Conservation (phyloP, 2,797 vertebrate species). For the Onychomys arenicola region DNA sequence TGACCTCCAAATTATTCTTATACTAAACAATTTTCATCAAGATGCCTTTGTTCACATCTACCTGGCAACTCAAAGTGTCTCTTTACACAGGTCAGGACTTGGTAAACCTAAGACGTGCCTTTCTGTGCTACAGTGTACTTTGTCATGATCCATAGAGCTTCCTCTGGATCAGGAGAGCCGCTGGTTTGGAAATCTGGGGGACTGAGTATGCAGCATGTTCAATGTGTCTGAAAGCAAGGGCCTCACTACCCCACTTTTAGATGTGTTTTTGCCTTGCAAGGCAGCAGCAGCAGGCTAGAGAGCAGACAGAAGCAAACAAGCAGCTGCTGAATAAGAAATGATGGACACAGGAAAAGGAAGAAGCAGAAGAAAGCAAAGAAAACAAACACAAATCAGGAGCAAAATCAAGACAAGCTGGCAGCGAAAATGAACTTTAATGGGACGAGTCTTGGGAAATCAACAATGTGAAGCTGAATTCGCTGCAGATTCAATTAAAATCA, state of each 20-base stretch:
- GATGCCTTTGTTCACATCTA: background rate
- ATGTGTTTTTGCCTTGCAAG: background rate
- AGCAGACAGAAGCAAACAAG: background rate
- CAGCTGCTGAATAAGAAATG: background rate
- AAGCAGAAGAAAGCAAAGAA: background rate
- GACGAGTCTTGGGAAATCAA: conserved; percentile 7
- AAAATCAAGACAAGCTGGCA: background rate
- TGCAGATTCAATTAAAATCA: conserved; percentile 19
- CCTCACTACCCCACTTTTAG: background rate
- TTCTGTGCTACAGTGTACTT: background rate
- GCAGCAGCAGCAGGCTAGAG: background rate
- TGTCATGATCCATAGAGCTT: background rate
- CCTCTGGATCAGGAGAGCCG: background rate
- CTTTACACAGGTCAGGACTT: background rate
- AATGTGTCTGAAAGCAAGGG: background rate
- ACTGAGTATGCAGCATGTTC: background rate
- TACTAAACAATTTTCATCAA: conserved; percentile 14
- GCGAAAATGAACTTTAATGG: background rate
- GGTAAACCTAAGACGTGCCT: background rate
- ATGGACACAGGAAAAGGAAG: background rate
- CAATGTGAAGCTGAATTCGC: conserved; percentile 11
- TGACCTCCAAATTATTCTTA: conserved; percentile 17
- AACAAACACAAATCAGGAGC: background rate
- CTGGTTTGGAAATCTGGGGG: background rate
- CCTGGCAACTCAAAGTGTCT: conserved; percentile 30